Conservation (phyloP, 1,140 invertebrate species). For the Brachionus angularis region DNA sequence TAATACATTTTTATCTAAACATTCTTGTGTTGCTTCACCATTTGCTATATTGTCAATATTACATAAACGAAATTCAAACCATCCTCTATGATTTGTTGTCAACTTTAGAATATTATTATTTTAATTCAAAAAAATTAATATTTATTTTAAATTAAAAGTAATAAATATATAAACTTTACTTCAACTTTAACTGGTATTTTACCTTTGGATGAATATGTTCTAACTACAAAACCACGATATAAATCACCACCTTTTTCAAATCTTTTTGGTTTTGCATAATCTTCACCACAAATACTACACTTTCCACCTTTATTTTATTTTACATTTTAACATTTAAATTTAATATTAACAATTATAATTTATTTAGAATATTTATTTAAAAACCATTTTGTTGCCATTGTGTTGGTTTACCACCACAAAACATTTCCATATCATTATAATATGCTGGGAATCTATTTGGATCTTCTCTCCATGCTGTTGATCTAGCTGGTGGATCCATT, state of each 20-base stretch:
- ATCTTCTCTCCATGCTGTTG: conserved; percentile 69
- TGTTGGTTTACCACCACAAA: conserved; percentile 77
- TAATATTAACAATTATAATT: background rate
- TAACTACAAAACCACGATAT: background rate
- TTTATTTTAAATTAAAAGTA: background rate
- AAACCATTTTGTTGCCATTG: conserved; percentile 26
- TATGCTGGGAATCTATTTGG: conserved; percentile 63
- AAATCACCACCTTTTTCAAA: conserved; percentile 31
- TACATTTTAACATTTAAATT: too few relatives aligned
- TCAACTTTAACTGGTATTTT: conserved; percentile 11
- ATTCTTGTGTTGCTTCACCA: conserved; percentile 6
- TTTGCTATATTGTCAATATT: conserved; percentile 16
- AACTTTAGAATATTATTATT: conserved; percentile 64
- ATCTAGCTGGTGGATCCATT: conserved; percentile 21
- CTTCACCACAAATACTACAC: conserved; percentile 41
- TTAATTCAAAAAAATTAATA: conserved; percentile 62
- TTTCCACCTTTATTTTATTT: conserved; percentile 42
- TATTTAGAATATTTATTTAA: too few relatives aligned
- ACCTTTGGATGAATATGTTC: background rate
- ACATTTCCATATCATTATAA: conserved; percentile 83
- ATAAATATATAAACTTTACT: background rate
- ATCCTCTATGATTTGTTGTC: conserved; percentile 50
- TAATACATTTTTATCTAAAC: conserved; percentile 22
- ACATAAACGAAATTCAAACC: conserved; percentile 49
- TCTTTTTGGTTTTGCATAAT: background rate